phyloP scores from a whole-genome alignment of 2,888 invertebrate genomes.

The Eupithecia tripunctaria region DNA sequence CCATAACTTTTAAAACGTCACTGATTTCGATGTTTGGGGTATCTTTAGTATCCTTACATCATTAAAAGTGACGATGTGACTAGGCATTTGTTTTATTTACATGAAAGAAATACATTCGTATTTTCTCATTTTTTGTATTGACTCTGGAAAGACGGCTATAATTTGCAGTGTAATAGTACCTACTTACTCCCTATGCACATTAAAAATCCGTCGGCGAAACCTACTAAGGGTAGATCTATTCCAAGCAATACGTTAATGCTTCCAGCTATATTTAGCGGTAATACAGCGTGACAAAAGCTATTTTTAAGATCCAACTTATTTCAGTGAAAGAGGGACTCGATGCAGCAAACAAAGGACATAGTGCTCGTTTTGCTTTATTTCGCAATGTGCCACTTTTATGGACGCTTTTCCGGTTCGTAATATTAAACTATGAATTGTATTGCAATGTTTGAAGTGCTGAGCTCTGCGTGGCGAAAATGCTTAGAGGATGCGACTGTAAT shows the following conservation, averaged over 20 bases:
- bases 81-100: too few species aligned
- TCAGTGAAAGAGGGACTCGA: conserved; percentile 2
- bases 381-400: conserved; percentile 70
- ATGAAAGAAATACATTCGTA: too few species aligned
- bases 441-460: conserved; percentile 26
- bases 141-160: background rate
- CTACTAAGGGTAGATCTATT: background rate
- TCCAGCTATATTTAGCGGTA: background rate
- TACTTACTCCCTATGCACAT: background rate
- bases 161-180: background rate
- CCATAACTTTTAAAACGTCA: background rate
- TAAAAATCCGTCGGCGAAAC: background rate
- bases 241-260: background rate
- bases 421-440: conserved; percentile 45
- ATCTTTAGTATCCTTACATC: background rate
- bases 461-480: conserved; percentile 26
- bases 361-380: conserved; percentile 74
- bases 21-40: background rate
- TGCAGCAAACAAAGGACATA: conserved; percentile 73
- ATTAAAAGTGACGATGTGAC: background rate
- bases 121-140: background rate
- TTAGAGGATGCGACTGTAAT: conserved; percentile 29
- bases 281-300: conserved; percentile 1
- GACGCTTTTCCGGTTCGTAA: conserved; percentile 65
- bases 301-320: background rate